phyloP scores from a whole-genome alignment of 2,113 vertebrate genomes.

The Microtus montanus region DNA sequence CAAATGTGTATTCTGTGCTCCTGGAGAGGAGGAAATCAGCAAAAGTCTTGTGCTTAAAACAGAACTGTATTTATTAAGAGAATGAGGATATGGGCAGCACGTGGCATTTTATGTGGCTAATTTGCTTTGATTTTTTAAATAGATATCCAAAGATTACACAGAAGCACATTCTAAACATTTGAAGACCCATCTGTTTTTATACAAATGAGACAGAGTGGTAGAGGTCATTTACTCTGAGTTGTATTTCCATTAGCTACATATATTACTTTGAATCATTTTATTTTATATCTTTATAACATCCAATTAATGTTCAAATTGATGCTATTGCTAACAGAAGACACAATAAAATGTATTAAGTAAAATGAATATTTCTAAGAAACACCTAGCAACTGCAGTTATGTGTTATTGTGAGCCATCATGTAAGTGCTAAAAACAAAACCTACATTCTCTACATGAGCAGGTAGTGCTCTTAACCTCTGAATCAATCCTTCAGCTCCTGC shows the following conservation, averaged over 20 bases:
- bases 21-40: background rate
- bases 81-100: background rate
- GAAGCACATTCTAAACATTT: background rate
- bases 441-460: background rate
- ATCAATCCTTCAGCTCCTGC: rapidly evolving
- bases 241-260: background rate
- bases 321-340: background rate
- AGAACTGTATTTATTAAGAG: background rate
- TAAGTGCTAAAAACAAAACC: background rate
- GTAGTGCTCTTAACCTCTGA: background rate
- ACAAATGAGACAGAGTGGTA: background rate
- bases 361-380: background rate
- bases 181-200: background rate
- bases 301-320: background rate
- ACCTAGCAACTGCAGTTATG: background rate
- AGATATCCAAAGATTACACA: background rate
- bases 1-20: background rate
- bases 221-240: background rate
- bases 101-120: background rate
- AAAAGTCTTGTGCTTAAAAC: rapidly evolving
- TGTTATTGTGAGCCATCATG: background rate
- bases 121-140: background rate
- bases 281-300: background rate
- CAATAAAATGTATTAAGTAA: background rate
- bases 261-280: background rate